These are phyloP conservation scores for Epinephelus malabaricus DNA, from an alignment of 2,797 vertebrate genomes.

Conservation along the genomic window DNA sequence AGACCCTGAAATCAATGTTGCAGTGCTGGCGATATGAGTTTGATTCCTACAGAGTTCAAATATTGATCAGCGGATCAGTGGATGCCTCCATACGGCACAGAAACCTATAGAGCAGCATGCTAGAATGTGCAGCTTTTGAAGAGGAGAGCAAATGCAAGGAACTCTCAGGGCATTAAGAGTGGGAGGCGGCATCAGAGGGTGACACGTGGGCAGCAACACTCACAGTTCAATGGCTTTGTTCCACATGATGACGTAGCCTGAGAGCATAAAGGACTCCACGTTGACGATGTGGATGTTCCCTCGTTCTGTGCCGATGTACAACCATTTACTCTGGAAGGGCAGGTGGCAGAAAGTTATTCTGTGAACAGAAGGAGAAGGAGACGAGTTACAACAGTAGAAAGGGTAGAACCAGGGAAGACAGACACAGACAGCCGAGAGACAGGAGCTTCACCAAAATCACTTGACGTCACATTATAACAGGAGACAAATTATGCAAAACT, in stretches of 20 bases:
- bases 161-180: constrained; percentile 8
- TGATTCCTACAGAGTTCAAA: constrained; percentile 49
- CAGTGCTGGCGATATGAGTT: constrained; percentile 31
- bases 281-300: constrained; percentile 99
- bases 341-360: constrained; percentile 99
- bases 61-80: constrained; percentile 51
- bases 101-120: constrained; percentile 6
- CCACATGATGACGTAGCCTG: constrained; percentile 99
- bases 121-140: constrained; percentile 4
- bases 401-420: not conserved
- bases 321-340: constrained; percentile 99
- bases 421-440: constrained; percentile 20
- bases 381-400: not conserved
- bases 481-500: constrained; percentile 57
- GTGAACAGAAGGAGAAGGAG: constrained; percentile 72
- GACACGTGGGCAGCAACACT: constrained; percentile 88
- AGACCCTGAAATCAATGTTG: constrained; percentile 23
- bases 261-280: constrained; percentile 99
- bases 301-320: constrained; percentile 97
- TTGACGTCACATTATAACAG: constrained; percentile 33
- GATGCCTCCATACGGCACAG: constrained; percentile 5
- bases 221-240: constrained; percentile 99
- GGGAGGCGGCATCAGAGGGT: constrained; percentile 21
- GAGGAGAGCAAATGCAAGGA: constrained; percentile 10
- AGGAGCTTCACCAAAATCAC: constrained; percentile 33